Evolutionary conservation across 2,888 invertebrate species (phyloP).

Genomic region (Ochropleura leucogaster): DNA sequence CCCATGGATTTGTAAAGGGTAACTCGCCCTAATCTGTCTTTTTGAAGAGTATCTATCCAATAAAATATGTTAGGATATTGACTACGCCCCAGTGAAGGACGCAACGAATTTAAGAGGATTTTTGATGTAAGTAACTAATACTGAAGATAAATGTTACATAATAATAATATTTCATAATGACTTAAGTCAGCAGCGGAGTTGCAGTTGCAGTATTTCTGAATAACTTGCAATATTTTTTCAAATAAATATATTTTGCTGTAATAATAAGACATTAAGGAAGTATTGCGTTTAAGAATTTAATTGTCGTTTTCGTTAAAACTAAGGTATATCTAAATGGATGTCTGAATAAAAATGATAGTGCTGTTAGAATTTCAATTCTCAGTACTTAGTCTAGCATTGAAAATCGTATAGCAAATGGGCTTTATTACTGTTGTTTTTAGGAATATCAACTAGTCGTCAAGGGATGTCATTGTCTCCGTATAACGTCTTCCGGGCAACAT

Average conservation of each 20-base stretch:
- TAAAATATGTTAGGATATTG: slow-evolving; percentile 47
- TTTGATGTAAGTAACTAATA: slow-evolving; percentile 25
- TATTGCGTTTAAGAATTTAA: background rate
- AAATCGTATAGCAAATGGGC: background rate
- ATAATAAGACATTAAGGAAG: background rate
- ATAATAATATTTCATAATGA: slow-evolving; percentile 8
- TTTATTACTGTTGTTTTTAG: background rate
- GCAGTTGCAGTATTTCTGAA: slow-evolving; percentile 1
- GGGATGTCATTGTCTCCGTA: background rate
- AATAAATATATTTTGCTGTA: background rate
- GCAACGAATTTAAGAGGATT: slow-evolving; percentile 51
- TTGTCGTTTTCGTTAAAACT: background rate
- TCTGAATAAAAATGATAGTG: background rate
- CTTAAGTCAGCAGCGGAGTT: slow-evolving; percentile 12
- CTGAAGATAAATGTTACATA: slow-evolving; percentile 9
- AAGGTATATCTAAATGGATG: background rate
- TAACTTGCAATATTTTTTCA: background rate
- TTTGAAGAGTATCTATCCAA: slow-evolving; percentile 51
- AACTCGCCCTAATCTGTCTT: slow-evolving; percentile 33
- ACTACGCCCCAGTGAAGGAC: slow-evolving; percentile 47
- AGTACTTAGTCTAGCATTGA: too few species aligned
- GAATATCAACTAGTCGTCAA: background rate
- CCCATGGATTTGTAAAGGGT: slow-evolving; percentile 38
- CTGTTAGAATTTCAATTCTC: background rate
- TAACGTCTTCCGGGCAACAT: slow-evolving; percentile 13